phyloP scores from a whole-genome alignment of 1,140 invertebrate genomes.

The Agrilus planipennis region DNA sequence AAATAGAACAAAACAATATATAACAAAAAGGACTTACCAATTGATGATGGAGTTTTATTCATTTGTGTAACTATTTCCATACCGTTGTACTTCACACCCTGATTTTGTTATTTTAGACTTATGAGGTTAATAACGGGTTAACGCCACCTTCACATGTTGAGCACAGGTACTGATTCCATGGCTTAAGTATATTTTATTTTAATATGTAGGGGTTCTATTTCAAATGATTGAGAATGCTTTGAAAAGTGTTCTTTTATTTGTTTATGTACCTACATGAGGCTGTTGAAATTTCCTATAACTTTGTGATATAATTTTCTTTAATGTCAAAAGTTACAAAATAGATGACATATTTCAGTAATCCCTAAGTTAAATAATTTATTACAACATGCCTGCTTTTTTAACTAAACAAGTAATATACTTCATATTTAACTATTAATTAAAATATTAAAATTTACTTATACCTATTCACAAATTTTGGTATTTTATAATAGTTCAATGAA shows the following conservation, averaged over 20 bases:
- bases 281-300: too few relatives aligned
- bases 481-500: too few relatives aligned
- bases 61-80: constrained; percentile 6
- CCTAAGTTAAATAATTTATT: too few relatives aligned
- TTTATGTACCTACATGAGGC: constrained; percentile 1
- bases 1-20: background rate
- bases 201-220: constrained; percentile 5
- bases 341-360: constrained; percentile 5
- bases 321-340: background rate
- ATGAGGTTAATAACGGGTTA: constrained; percentile 34
- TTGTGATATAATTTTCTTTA: background rate
- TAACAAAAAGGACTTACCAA: background rate
- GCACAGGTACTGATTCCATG: constrained; percentile 31
- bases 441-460: too few relatives aligned
- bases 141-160: constrained; percentile 29
- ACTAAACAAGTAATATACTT: too few relatives aligned
- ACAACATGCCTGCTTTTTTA: too few relatives aligned
- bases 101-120: constrained; percentile 36
- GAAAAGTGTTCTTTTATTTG: constrained; percentile 6
- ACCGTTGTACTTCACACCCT: constrained; percentile 29
- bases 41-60: constrained; percentile 7
- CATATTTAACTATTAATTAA: too few relatives aligned
- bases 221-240: background rate
- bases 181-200: constrained; percentile 22
- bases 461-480: too few relatives aligned